Evolutionary conservation across 2,888 invertebrate species (phyloP).

Genomic region (Rhamphomyia laevipes): DNA sequence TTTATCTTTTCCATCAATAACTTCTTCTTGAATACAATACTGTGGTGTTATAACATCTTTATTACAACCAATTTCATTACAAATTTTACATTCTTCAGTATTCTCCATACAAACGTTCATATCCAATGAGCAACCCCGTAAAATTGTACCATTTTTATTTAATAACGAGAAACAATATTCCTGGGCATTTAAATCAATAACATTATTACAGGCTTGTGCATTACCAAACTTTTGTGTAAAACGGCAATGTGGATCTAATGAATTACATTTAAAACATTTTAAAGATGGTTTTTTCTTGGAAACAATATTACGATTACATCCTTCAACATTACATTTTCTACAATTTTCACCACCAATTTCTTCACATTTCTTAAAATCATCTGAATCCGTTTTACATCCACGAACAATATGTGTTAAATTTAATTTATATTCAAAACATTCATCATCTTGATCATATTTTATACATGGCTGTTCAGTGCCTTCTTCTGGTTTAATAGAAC

Average conservation of each 20-base stretch:
- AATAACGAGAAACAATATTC: conserved; percentile 1
- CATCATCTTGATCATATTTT: conserved; percentile 5
- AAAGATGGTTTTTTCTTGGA: background rate
- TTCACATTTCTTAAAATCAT: background rate
- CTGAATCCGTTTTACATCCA: conserved; percentile 24
- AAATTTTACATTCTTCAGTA: background rate
- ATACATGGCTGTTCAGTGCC: background rate
- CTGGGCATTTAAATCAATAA: background rate
- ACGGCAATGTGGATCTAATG: background rate
- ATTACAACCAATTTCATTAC: background rate
- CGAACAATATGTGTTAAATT: conserved; percentile 19
- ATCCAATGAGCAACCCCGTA: conserved; percentile 7
- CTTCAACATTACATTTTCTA: background rate
- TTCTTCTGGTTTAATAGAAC: conserved; percentile 5
- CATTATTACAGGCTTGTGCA: background rate
- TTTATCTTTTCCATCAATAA: background rate
- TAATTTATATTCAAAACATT: conserved; percentile 23
- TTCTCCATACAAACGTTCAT: background rate
- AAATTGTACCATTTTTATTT: background rate
- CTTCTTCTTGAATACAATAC: background rate
- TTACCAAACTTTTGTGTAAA: background rate
- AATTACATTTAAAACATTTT: conserved; percentile 6
- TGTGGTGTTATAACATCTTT: background rate
- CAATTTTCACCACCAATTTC: background rate
- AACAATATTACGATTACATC: background rate